phyloP scores from a whole-genome alignment of 2,888 invertebrate genomes.

The Erpobdella octoculata region DNA sequence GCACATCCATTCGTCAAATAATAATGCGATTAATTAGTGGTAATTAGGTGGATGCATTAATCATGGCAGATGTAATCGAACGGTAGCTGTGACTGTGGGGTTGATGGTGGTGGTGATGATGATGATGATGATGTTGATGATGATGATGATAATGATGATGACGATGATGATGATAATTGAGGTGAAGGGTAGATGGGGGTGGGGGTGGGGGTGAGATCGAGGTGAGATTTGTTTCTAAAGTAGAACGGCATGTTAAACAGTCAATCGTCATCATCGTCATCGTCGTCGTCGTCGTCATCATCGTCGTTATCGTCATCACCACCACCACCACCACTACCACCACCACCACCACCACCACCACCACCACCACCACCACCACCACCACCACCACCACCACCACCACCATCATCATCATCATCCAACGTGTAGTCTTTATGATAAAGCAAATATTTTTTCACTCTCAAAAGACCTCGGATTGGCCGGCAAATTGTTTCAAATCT shows the following conservation, averaged over 20 bases:
- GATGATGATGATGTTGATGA: slow-evolving; percentile 8
- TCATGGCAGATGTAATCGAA: too few relatives aligned
- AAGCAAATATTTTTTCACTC: too few relatives aligned
- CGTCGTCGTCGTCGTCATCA: slow-evolving; percentile 29
- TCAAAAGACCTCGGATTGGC: too few relatives aligned
- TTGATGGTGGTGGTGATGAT: slow-evolving; percentile 16
- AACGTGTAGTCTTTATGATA: too few relatives aligned
- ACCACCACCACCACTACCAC: background rate
- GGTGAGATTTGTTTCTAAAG: background rate
- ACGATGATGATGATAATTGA: slow-evolving; percentile 12
- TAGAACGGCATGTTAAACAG: background rate
- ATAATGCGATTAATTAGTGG: too few relatives aligned
- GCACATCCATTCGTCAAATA: too few relatives aligned
- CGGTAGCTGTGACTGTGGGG: background rate
- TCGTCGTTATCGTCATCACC: slow-evolving; percentile 16
- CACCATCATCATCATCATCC: background rate
- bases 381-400: background rate
- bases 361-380: background rate
- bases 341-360: background rate
- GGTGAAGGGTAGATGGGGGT: background rate
- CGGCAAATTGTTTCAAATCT: too few relatives aligned
- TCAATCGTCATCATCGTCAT: slow-evolving; percentile 41
- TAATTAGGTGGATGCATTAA: too few relatives aligned
- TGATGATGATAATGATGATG: slow-evolving; percentile 10
- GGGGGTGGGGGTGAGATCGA: background rate